phyloP scores from a whole-genome alignment of 2,888 invertebrate genomes.

The Charanyca ferruginea region DNA sequence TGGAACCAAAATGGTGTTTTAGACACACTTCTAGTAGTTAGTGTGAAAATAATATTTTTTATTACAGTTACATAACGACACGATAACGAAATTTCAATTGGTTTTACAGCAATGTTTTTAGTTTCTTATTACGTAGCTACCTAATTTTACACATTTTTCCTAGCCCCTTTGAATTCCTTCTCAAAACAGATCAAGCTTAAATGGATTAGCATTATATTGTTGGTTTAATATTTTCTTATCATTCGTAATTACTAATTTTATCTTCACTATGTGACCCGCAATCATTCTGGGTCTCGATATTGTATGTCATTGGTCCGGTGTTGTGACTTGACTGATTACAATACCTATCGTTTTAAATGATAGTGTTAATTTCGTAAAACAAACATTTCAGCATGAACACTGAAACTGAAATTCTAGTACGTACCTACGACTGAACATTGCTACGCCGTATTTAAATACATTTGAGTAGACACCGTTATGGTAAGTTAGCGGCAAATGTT shows the following conservation, averaged over 20 bases:
- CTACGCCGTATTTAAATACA: conserved; percentile 38
- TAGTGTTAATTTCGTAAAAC: conserved; percentile 34
- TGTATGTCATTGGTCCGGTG: conserved; percentile 76
- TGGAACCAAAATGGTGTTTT: conserved; percentile 12
- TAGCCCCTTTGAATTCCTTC: conserved; percentile 16
- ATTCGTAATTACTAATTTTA: conserved; percentile 76
- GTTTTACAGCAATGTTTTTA: conserved; percentile 38
- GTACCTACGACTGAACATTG: conserved; percentile 27
- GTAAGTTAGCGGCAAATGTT: conserved; percentile 26
- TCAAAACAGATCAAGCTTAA: conserved; percentile 46
- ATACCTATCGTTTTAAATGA: conserved; percentile 55
- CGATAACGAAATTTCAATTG: conserved; percentile 50
- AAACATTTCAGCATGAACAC: conserved; percentile 46
- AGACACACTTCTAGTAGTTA: conserved; percentile 24
- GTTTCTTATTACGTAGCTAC: conserved; percentile 35
- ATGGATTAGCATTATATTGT: conserved; percentile 70
- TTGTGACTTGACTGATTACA: conserved; percentile 69
- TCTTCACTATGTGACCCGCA: conserved; percentile 78
- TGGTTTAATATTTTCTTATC: conserved; percentile 76
- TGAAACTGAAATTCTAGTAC: conserved; percentile 18
- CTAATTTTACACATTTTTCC: conserved; percentile 16
- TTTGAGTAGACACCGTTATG: conserved; percentile 29
- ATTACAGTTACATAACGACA: conserved; percentile 47
- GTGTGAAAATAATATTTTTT: conserved; percentile 34
- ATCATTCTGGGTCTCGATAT: conserved; percentile 78